These are phyloP conservation scores for Anthrax anthrax DNA, from an alignment of 2,888 invertebrate species.

Conservation along the genomic window DNA sequence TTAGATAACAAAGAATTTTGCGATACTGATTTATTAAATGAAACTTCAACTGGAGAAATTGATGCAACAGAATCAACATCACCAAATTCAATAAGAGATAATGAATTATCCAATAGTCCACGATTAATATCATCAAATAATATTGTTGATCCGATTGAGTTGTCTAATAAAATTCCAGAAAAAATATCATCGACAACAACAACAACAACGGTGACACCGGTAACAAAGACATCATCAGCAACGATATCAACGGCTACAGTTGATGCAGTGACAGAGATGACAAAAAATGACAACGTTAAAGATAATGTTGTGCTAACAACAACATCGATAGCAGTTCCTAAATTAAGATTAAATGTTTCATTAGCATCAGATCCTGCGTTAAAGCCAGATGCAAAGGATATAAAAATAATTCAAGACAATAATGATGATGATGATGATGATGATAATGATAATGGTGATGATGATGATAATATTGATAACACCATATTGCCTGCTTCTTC, in stretches of 20 bases:
- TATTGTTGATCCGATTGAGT: background rate
- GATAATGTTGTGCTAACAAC: background rate
- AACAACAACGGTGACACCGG: background rate
- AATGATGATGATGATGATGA: constrained; percentile 7
- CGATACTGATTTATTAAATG: constrained; percentile 23
- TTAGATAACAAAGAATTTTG: constrained; percentile 32
- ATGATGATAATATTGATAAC: background rate
- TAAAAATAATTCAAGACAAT: constrained; percentile 28
- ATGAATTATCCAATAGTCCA: constrained; percentile 2
- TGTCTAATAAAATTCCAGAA: no score
- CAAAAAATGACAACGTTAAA: constrained; percentile 1
- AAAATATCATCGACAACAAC: background rate
- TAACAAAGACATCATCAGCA: background rate
- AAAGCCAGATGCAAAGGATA: constrained; percentile 48
- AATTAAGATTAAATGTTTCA: constrained; percentile 60
- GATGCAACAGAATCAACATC: background rate
- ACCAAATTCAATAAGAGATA: constrained; percentile 4
- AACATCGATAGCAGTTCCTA: constrained; percentile 36
- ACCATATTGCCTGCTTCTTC: no score
- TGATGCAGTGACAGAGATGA: background rate
- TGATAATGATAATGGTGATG: constrained; percentile 1
- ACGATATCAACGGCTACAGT: background rate
- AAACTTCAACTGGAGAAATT: constrained; percentile 9
- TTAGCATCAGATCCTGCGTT: constrained; percentile 73
- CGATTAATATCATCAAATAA: background rate